These are phyloP conservation scores for Centruroides vittatus DNA, from an alignment of 1,140 invertebrate genomes.

Conservation along the genomic window DNA sequence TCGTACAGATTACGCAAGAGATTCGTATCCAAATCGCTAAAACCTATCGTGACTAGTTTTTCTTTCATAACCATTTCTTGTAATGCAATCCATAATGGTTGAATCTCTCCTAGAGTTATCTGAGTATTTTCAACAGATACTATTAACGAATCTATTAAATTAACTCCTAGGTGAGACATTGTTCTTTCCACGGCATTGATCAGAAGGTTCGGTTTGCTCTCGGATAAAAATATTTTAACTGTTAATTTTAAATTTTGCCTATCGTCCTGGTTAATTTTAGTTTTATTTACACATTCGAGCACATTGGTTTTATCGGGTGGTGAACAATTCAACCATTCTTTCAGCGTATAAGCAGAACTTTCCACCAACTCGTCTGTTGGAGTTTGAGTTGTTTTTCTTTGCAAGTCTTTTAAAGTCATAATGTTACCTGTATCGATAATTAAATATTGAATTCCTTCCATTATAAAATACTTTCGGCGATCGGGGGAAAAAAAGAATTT, in stretches of 20 bases:
- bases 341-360: neutral
- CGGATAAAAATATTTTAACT: slow-evolving; percentile 41
- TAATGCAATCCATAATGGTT: slow-evolving; percentile 53
- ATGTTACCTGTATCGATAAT: slow-evolving; percentile 73
- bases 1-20: slow-evolving; percentile 60
- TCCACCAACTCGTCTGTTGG: slow-evolving; percentile 45
- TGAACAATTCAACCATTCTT: neutral
- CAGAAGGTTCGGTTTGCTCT: slow-evolving; percentile 28
- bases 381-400: slow-evolving; percentile 63
- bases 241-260: slow-evolving; percentile 41
- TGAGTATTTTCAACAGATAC: slow-evolving; percentile 46
- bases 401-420: slow-evolving; percentile 59
- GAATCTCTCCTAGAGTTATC: slow-evolving; percentile 39
- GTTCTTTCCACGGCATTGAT: slow-evolving; percentile 36
- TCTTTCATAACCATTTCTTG: slow-evolving; percentile 50
- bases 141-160: slow-evolving; percentile 55
- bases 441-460: slow-evolving; percentile 7
- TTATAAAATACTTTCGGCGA: too few relatives aligned
- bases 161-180: slow-evolving; percentile 43
- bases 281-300: slow-evolving; percentile 18
- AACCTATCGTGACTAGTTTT: slow-evolving; percentile 57
- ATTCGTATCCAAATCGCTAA: slow-evolving; percentile 73
- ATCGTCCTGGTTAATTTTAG: slow-evolving; percentile 20
- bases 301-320: slow-evolving; percentile 5
- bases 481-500: too few relatives aligned